Conservation (phyloP, 2,113 vertebrate genomes). For the Mandrillus leucophaeus region DNA sequence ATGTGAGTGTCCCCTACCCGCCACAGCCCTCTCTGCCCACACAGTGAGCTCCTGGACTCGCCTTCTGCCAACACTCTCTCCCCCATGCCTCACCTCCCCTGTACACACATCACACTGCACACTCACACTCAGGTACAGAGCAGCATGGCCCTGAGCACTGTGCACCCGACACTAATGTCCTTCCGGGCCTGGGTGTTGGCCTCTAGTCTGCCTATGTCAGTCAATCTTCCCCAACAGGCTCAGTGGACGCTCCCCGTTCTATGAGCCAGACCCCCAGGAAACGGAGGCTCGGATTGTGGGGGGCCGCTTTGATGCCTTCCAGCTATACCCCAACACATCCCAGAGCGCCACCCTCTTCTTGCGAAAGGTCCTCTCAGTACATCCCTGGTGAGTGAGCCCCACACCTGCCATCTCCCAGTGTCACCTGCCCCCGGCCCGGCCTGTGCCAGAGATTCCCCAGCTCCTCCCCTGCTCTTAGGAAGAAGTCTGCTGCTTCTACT, state of each 20-base stretch:
- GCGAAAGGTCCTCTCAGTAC: constrained; percentile 95
- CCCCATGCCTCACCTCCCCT: background rate
- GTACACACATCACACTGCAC: background rate
- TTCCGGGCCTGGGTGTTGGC: background rate
- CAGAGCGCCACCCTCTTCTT: constrained; percentile 98
- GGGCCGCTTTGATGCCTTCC: constrained; percentile 96
- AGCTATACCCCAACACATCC: constrained; percentile 97
- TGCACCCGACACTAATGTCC: background rate
- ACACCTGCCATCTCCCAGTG: background rate
- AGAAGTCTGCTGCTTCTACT: background rate
- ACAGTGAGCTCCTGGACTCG: background rate
- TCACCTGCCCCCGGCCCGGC: background rate
- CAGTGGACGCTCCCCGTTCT: constrained; percentile 94
- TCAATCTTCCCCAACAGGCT: constrained; percentile 86
- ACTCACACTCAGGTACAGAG: background rate
- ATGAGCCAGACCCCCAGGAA: constrained; percentile 91
- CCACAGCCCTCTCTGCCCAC: background rate
- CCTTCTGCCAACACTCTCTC: background rate
- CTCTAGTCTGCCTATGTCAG: background rate
- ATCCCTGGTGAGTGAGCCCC: constrained; percentile 91
- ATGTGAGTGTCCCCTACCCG: constrained; percentile 89
- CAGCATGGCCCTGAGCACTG: background rate
- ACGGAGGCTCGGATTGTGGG: constrained; percentile 93
- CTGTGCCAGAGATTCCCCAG: background rate
- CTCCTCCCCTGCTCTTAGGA: background rate